A percentile compares a stretch with the other conserved stretches of the same genome.
Conservation (phyloP, 2,113 vertebrate species). For the Neolamprologus longior region DNA sequence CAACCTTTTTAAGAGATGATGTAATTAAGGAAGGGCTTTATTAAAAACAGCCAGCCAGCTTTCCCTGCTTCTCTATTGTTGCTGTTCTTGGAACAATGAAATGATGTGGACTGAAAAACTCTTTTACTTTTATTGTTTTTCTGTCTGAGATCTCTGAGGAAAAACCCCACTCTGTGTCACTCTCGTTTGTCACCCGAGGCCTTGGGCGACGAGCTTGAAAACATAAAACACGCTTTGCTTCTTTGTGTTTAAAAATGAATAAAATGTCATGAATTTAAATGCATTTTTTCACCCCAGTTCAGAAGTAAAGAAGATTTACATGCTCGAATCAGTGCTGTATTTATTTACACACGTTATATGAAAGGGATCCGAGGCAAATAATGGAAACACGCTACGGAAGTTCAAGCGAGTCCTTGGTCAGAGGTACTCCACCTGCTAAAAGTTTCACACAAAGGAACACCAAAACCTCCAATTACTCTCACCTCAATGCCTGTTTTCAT, state of each 20-base stretch:
- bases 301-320: background rate
- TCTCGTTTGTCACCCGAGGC: background rate
- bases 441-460: background rate
- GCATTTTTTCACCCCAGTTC: background rate
- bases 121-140: background rate
- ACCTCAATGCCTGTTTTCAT: background rate
- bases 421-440: background rate
- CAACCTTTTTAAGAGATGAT: background rate
- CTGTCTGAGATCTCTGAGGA: background rate
- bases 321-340: background rate
- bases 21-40: background rate
- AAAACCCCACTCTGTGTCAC: background rate
- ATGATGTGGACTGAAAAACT: background rate
- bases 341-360: background rate
- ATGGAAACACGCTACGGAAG: fast-evolving
- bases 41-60: background rate
- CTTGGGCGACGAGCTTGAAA: background rate
- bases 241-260: background rate
- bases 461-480: background rate
- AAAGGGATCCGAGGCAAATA: background rate
- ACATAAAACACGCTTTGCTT: background rate
- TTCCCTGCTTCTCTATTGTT: background rate
- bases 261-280: background rate
- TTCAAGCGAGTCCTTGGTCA: background rate
- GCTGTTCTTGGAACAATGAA: background rate